Base-by-base conservation (phyloP, 1,140 invertebrate genomes). In the Drosophila sp. region DNA sequence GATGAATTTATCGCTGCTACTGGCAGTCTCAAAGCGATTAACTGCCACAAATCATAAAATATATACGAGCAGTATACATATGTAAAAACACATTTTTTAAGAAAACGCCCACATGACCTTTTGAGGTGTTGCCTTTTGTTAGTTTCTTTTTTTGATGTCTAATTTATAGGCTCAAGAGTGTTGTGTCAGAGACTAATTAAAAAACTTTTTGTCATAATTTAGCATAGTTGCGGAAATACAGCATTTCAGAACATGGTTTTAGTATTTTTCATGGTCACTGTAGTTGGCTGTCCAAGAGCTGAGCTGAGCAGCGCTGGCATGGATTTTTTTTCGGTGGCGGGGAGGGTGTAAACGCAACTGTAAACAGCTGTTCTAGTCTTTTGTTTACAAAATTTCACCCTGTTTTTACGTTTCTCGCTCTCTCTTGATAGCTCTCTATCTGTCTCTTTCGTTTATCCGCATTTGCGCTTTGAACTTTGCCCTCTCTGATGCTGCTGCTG, bases 301-400 rank as follows among this genome's bases (percentile, higher is more conserved):
- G 25, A 17, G 17, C 17, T 17, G 17, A 17, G 17, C 17, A 17
- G 17, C 17, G 69, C 63, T 83, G 61, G 69, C 35, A 72, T 72
- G 55, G 10, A 35, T 27, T 38, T 23, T n/a, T 11, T n/a, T 25
- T 8, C n/a, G 0, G 1, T 10, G 8, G 41, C 17, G 62, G 58
- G 23, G 60, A 38, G 35, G 83, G 64, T 75, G 76, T 83, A 71
- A 87, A 76, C 79, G 79, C 67, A 65, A 50, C 56, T 60, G 58
- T 44, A 62, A 87, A 80, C 84, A 87, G 83, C 83, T 87, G 83
- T 70, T 68, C 29, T 32, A 8, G 66, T 11, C 68, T 68, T 77
- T 87, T 87, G 83, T 87, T 87, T 87, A 87, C 83, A 87, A 89
- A 76, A 68, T 89, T 41, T 23, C 23, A 50, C 23, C 23, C 44